Evolutionary conservation across 2,888 invertebrate species (phyloP), one percentile per base, ranked within the genome.

Genomic region (Lapara coniferarum): DNA sequence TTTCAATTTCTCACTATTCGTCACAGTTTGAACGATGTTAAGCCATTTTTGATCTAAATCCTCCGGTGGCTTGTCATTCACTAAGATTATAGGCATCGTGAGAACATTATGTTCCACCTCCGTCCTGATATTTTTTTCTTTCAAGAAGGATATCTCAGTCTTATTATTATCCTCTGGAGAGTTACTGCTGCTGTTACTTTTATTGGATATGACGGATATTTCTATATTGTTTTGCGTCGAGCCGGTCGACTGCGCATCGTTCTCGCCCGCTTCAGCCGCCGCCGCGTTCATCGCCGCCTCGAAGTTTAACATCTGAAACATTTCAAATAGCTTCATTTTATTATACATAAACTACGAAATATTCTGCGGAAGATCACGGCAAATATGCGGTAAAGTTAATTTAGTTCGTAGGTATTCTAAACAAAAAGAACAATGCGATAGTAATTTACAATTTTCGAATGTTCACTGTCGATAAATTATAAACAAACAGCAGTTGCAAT

Each of bases 61-160:
- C 74, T 92, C 92, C 0, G 88, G 88, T 16, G 89, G 88, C 74
- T 88, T 88, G 56, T 93, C 93, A 59, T 93, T 93, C 6, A 92
- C 86, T 74, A 93, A 74, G 30, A 93, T 93, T 46, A 93, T 89
- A 2, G 93, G 93, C 71, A 90, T 86, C 10, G 83, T 77, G 0
- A 85, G 79, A 37, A 73, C 75, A 67, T 79, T 74, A 58, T 79
- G 79, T 52, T 81, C 82, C 3, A 81, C 79, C 49, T 85, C 84
- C 37, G 74, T 71, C 69, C 70, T 76, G 5, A 71, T 70, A 56
- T 80, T 81, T 6, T 78, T 79, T 49, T 85, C 84, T 52, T 87
- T 91, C 52, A 79, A 66, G 16, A 82, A 77, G 0, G 81, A 78
- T 10, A 85, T 74, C 0, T 88, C 81, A 73, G 85, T 81, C 68